Conservation (phyloP, 2,888 invertebrate species). For the Belgica antarctica region DNA sequence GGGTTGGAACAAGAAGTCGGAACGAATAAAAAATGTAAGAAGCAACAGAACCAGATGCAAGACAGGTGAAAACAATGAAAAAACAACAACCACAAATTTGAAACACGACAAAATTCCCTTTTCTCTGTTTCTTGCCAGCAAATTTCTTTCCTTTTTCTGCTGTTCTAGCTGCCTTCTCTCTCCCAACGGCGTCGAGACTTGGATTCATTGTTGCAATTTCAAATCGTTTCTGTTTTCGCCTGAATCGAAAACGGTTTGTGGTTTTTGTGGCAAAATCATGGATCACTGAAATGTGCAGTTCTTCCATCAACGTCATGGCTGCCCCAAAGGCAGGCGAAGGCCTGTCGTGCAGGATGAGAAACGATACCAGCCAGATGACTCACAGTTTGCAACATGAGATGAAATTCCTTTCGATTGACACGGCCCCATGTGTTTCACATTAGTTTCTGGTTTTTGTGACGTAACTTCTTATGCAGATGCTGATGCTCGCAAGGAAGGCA, state of each 20-base stretch:
- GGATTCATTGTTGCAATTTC: background rate
- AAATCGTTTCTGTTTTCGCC: background rate
- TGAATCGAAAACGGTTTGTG: background rate
- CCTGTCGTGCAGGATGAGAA: too few species aligned
- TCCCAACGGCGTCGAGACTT: too few species aligned
- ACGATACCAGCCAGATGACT: slow-evolving; percentile 10
- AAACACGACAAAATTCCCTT: slow-evolving; percentile 3
- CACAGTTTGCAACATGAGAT: background rate
- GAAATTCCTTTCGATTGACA: background rate
- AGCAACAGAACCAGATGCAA: slow-evolving; percentile 28
- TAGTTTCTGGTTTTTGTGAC: slow-evolving; percentile 4
- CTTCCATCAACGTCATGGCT: background rate
- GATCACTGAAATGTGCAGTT: background rate
- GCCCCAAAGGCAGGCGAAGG: too few species aligned
- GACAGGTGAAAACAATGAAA: slow-evolving; percentile 43
- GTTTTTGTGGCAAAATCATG: background rate
- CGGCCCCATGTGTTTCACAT: background rate
- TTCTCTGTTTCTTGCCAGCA: slow-evolving; percentile 12
- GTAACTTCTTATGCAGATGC: background rate
- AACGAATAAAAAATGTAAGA: slow-evolving; percentile 11
- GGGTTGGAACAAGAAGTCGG: slow-evolving; percentile 40
- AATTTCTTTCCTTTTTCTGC: background rate
- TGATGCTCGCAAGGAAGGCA: background rate
- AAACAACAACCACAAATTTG: slow-evolving; percentile 16
- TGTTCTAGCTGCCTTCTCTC: background rate